These are phyloP conservation scores for Ceyx margarethae DNA, from an alignment of 2,113 vertebrate genomes.

Conservation along the genomic window DNA sequence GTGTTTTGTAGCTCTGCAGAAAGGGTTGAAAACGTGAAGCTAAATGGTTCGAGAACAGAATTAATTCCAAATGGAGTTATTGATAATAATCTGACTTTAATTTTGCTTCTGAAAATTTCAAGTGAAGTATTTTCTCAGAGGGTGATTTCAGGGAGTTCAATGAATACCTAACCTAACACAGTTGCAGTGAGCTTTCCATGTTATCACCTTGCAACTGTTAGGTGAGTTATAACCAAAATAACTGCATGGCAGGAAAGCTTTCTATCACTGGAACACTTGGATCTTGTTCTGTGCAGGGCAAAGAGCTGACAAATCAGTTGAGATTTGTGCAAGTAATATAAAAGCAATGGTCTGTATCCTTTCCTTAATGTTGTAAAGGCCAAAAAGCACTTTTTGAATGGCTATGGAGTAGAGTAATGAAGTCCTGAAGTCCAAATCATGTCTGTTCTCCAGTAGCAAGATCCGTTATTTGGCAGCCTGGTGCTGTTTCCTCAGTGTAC, in stretches of 20 bases:
- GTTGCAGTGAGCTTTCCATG: neutral
- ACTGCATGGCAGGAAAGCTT: neutral
- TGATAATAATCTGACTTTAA: neutral
- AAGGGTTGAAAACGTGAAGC: slow-evolving; percentile 1
- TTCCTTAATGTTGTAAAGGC: neutral
- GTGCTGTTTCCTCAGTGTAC: neutral
- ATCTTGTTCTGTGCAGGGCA: neutral
- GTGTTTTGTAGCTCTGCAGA: neutral
- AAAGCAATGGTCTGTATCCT: neutral
- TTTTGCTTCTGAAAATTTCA: neutral
- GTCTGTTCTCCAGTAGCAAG: neutral
- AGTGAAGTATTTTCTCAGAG: neutral
- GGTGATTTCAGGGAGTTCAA: neutral
- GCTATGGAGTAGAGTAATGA: neutral
- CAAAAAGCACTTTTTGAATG: neutral
- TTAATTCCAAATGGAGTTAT: neutral
- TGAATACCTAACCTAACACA: neutral
- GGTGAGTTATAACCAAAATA: fast-evolving
- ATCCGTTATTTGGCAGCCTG: neutral
- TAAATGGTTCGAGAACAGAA: neutral
- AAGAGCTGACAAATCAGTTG: neutral
- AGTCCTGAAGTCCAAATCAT: neutral
- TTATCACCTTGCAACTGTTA: neutral
- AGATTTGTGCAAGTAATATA: neutral
- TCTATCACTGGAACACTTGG: neutral